phyloP scores from a whole-genome alignment of 2,888 invertebrate species.

The Synanthedon myopaeformis region DNA sequence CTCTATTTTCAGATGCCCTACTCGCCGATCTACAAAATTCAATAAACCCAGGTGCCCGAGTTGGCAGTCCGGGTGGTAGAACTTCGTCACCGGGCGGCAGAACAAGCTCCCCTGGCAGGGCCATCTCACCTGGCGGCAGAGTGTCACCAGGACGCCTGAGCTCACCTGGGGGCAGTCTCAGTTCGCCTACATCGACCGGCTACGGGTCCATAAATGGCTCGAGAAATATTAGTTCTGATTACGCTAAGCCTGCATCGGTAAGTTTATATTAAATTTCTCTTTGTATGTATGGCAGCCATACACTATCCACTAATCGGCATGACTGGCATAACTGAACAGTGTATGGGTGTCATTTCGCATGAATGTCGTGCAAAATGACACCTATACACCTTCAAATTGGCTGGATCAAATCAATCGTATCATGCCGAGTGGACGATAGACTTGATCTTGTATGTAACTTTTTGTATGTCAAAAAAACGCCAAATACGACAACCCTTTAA shows the following conservation, averaged over 20 bases:
- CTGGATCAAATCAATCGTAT: no score
- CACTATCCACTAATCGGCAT: no score
- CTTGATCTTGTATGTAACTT: no score
- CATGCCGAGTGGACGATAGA: no score
- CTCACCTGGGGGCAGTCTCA: slow-evolving; percentile 58
- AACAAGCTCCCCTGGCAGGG: slow-evolving; percentile 44
- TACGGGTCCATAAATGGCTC: slow-evolving; percentile 86
- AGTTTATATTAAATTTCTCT: slow-evolving; percentile 23
- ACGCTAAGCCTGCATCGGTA: slow-evolving; percentile 74
- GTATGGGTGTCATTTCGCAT: no score
- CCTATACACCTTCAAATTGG: no score
- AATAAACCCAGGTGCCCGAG: slow-evolving; percentile 75
- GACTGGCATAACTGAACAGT: no score
- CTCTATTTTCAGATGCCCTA: slow-evolving; percentile 84
- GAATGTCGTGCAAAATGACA: no score
- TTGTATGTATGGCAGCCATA: no score
- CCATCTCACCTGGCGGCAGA: slow-evolving; percentile 40
- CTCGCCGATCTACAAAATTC: slow-evolving; percentile 97
- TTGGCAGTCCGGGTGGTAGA: slow-evolving; percentile 48
- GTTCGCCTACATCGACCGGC: slow-evolving; percentile 71
- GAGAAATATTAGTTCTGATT: slow-evolving; percentile 59
- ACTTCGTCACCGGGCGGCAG: slow-evolving; percentile 65
- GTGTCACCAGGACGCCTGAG: slow-evolving; percentile 69
- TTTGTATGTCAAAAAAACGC: no score
- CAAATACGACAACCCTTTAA: no score